Percentiles rank a stretch among this genome's conserved stretches.
These are phyloP conservation scores for Noturus placidus DNA, from an alignment of 2,113 vertebrate species.

Conservation along the genomic window DNA sequence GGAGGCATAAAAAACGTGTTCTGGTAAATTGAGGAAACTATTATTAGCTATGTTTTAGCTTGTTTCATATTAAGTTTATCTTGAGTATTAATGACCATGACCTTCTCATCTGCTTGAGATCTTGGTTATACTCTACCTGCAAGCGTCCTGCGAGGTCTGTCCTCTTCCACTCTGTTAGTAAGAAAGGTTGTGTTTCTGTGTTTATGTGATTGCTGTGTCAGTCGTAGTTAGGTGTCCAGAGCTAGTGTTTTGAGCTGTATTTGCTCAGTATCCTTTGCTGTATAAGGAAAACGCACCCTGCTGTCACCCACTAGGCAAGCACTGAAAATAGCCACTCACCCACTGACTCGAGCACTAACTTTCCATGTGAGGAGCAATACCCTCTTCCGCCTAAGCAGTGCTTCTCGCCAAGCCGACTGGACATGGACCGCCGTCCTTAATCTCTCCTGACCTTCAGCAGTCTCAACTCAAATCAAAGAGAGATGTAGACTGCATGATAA, in stretches of 20 bases:
- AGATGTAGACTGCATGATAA: neutral
- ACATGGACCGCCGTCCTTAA: conserved; percentile 34
- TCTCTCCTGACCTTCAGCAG: conserved; percentile 38
- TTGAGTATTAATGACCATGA: neutral
- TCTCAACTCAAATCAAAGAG: conserved; percentile 27
- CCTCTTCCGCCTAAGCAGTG: conserved; percentile 42
- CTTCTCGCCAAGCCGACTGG: conserved; percentile 36
- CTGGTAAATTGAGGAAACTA: neutral
- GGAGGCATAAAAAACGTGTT: conserved; percentile 1
- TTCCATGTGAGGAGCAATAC: conserved; percentile 62
- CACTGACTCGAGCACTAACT: conserved; percentile 63
- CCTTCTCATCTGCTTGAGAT: neutral
- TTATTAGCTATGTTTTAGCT: neutral
- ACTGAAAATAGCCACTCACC: conserved; percentile 72
- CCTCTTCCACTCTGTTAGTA: neutral
- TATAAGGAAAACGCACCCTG: conserved; percentile 44
- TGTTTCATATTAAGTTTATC: conserved; percentile 10
- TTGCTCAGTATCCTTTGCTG: conserved; percentile 50
- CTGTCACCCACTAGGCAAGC: conserved; percentile 62
- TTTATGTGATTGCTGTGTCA: conserved; percentile 21
- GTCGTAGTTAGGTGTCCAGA: conserved; percentile 18
- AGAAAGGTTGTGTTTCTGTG: neutral
- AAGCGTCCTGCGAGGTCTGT: neutral
- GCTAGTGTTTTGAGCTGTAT: conserved; percentile 33
- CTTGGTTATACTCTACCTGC: neutral